Conservation (phyloP, 1,140 invertebrate species). For the Muscidifurax raptorellus region DNA sequence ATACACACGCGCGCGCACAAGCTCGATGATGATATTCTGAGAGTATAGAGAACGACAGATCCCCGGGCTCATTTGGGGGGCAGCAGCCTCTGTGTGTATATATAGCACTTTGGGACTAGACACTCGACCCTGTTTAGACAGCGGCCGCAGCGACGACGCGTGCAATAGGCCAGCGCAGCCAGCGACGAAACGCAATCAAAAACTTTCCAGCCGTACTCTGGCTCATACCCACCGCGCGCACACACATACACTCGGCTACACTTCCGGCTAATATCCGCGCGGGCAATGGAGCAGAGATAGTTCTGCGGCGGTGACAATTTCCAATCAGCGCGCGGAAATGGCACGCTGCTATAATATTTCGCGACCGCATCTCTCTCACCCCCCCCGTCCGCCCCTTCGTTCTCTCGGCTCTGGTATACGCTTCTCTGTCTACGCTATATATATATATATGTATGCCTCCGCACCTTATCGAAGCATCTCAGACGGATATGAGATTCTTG, state of each 20-base stretch:
- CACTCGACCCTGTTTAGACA: background rate
- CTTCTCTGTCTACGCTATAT: no score
- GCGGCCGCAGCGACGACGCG: background rate
- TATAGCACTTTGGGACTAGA: background rate
- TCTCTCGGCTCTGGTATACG: background rate
- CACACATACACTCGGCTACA: conserved; percentile 25
- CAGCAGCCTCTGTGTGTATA: no score
- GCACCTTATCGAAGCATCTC: conserved; percentile 65
- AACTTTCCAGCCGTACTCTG: conserved; percentile 51
- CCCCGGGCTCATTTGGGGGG: no score
- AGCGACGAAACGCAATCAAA: conserved; percentile 58
- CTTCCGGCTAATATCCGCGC: conserved; percentile 64
- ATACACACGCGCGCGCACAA: no score
- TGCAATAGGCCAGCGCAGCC: background rate
- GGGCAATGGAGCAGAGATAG: conserved; percentile 62
- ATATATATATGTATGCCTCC: background rate
- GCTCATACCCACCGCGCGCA: background rate
- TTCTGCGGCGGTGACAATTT: conserved; percentile 64
- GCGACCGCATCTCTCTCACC: conserved; percentile 39
- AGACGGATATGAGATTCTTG: conserved; percentile 70
- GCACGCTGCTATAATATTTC: conserved; percentile 63
- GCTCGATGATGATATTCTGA: no score
- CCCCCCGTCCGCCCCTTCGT: conserved; percentile 17
- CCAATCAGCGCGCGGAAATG: conserved; percentile 66
- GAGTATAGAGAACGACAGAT: no score